A percentile compares a stretch with the other conserved stretches of the same genome.
These are phyloP conservation scores for Cheilosia urbana DNA, from an alignment of 2,888 invertebrate genomes.

Conservation along the genomic window DNA sequence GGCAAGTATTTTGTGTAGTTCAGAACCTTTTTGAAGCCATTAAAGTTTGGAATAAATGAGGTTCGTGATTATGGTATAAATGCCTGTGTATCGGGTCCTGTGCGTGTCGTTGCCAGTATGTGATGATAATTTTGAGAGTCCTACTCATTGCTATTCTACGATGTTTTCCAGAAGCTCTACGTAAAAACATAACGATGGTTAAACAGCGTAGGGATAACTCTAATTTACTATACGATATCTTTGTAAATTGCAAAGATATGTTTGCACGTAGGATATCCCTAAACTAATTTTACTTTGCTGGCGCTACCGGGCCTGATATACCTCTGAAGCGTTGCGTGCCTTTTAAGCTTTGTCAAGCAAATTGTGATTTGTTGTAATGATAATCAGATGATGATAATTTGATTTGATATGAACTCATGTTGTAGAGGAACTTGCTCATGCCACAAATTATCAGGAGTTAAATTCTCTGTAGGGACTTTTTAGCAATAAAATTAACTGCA, in stretches of 20 bases:
- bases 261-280: too few relatives aligned
- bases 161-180: too few relatives aligned
- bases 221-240: too few relatives aligned
- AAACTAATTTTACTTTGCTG: neutral
- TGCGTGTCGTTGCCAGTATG: neutral
- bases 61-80: conserved; percentile 2
- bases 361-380: neutral
- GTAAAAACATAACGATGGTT: too few relatives aligned
- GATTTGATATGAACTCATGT: too few relatives aligned
- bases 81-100: neutral
- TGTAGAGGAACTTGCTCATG: too few relatives aligned
- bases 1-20: neutral
- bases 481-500: too few relatives aligned
- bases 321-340: neutral
- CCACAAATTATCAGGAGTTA: too few relatives aligned
- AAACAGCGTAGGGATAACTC: too few relatives aligned
- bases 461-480: too few relatives aligned
- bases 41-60: neutral
- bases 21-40: neutral
- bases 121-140: neutral
- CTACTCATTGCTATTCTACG: neutral
- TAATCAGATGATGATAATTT: neutral
- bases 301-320: neutral
- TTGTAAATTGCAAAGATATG: too few relatives aligned
- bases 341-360: neutral